Base-by-base conservation (phyloP, 1,140 invertebrate species). In the Helicoverpa armigera region DNA sequence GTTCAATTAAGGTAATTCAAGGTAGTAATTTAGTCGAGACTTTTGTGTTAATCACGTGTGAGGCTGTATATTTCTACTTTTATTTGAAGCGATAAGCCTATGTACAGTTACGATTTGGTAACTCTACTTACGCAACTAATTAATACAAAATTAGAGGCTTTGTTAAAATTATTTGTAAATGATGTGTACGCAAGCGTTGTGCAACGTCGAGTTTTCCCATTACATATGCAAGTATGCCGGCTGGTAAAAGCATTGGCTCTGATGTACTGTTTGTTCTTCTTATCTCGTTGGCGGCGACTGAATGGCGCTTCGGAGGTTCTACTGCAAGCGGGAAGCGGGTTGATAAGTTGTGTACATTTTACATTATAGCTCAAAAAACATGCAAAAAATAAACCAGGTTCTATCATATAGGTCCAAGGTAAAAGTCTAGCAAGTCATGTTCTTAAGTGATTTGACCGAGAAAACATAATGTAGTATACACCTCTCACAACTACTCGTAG, bases 271-370 rank as follows among this genome's bases (percentile, higher is more conserved):
- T 76, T 78, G 31, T 67, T 63, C 13, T 23, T 73, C 75, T 79
- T 82, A 82, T 82, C 81, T 82, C 53, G 31, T 65, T 73, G 48
- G 31, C 78, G 31, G 75, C 65, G 81, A 63, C 63, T 70, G 53
- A 76, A 70, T 58, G 74, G 43, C 56, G 54, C 48, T 60, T 10
- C 50, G 9, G 11, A 61, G 56, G 56, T 60, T 48, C 1, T 12
- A 60, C 7, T 60, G 56, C 23, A 1, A 7, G 56, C 56, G 56
- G 18, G 9, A 23, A 60, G 56, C 56, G 56, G 5, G 9, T 12
- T 23, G 2, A 23, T 23, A 23, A 23, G 23, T 23, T 23, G 23
- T 23, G 23, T 23, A 23, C 23, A 23, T 23, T 23, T 23, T 23
- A 23, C 23, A 23, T 23, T 1, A n/a, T n/a, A 23, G 23, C 2